Conservation (phyloP, 2,888 invertebrate species). For the Cryptocheilus praepositus region DNA sequence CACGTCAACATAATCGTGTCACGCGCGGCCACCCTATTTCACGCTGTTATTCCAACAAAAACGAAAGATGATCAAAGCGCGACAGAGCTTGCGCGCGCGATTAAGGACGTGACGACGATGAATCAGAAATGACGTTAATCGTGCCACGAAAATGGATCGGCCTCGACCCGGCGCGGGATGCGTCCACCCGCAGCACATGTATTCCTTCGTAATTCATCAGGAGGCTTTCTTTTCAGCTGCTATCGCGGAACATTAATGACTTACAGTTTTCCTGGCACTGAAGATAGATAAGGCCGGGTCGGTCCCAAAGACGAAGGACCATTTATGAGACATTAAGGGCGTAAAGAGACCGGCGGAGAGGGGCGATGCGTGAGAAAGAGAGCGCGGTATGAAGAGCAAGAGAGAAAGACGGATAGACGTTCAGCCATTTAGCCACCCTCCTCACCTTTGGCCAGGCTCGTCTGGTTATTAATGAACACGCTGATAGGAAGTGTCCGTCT, state of each 20-base stretch:
- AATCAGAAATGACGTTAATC: not conserved
- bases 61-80: not conserved
- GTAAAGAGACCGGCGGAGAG: conserved; percentile 19
- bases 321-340: conserved; percentile 40
- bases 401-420: conserved; percentile 31
- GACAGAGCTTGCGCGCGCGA: not conserved
- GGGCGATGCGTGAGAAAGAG: conserved; percentile 25
- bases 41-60: no score
- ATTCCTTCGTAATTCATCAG: conserved; percentile 57
- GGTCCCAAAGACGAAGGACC: conserved; percentile 20
- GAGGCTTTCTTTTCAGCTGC: conserved; percentile 49
- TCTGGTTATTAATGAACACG: conserved; percentile 70
- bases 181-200: conserved; percentile 30
- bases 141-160: conserved; percentile 10
- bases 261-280: conserved; percentile 50
- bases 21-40: no score
- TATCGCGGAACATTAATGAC: conserved; percentile 48
- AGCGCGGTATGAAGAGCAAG: no score
- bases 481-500: conserved; percentile 71
- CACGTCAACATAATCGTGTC: no score
- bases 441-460: conserved; percentile 58
- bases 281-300: conserved; percentile 53
- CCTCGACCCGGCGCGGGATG: conserved; percentile 31
- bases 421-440: conserved; percentile 62
- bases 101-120: conserved; percentile 5